phyloP scores from a whole-genome alignment of 2,888 invertebrate genomes.

The Marronus borbonicus region DNA sequence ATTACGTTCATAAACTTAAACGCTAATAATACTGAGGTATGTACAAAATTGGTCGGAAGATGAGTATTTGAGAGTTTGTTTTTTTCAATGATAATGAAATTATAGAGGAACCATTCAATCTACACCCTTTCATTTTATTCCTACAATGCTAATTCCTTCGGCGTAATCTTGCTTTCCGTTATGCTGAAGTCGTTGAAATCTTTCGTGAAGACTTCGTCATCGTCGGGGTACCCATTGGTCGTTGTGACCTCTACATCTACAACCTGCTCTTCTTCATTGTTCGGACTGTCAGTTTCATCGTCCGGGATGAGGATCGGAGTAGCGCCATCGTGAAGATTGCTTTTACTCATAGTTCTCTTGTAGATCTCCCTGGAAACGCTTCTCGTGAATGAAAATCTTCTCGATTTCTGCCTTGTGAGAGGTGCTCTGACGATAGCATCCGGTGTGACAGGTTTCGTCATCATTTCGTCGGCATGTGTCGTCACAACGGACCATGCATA shows the following conservation, averaged over 20 bases:
- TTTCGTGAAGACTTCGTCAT: conserved; percentile 55
- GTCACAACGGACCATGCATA: conserved; percentile 78
- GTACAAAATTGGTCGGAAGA: conserved; percentile 46
- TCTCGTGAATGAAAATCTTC: conserved; percentile 74
- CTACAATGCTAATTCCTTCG: conserved; percentile 16
- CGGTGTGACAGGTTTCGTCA: conserved; percentile 69
- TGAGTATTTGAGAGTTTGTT: background rate
- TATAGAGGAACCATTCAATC: conserved; percentile 20
- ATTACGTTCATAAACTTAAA: conserved; percentile 30
- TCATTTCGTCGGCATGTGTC: conserved; percentile 75
- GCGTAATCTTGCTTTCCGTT: conserved; percentile 15
- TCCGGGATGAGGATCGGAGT: conserved; percentile 74
- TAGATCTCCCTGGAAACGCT: conserved; percentile 74
- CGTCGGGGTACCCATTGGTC: conserved; percentile 44
- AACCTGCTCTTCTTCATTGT: conserved; percentile 52
- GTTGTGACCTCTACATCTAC: conserved; percentile 7
- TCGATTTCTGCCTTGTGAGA: conserved; percentile 72
- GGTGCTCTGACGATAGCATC: conserved; percentile 70
- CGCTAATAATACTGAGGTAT: conserved; percentile 50
- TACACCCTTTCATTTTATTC: background rate
- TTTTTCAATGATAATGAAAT: conserved; percentile 3
- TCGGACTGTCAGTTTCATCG: conserved; percentile 57
- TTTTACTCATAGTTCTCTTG: conserved; percentile 71
- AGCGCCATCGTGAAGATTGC: conserved; percentile 73
- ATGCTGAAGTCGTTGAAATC: conserved; percentile 56